phyloP scores from a whole-genome alignment of 2,113 vertebrate species.

The Neofelis nebulosa region DNA sequence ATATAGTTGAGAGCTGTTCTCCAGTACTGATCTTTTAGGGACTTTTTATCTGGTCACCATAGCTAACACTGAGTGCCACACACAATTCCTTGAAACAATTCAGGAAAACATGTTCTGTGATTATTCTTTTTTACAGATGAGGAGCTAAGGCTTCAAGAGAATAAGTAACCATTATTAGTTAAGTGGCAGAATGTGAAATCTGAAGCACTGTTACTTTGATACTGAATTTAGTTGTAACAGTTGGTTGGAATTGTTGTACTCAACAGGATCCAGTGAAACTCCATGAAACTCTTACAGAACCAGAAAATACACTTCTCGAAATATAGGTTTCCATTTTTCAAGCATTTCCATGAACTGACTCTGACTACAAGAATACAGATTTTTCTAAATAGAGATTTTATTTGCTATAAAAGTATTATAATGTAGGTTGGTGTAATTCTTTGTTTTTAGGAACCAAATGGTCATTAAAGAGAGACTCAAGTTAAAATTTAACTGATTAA shows the following conservation, averaged over 20 bases:
- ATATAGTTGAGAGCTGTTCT: conserved; percentile 27
- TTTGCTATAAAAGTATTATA: neutral
- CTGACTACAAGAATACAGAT: neutral
- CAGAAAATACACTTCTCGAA: conserved; percentile 21
- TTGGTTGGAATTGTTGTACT: conserved; percentile 18
- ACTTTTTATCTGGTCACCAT: conserved; percentile 29
- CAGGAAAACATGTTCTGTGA: neutral
- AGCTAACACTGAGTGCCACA: neutral
- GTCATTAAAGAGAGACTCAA: neutral
- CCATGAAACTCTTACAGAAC: neutral
- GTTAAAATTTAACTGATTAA: conserved; percentile 16
- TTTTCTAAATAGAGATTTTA: conserved; percentile 35
- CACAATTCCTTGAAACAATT: neutral
- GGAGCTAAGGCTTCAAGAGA: neutral
- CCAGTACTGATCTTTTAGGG: neutral
- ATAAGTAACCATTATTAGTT: neutral
- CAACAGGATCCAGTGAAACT: neutral
- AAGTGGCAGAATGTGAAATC: conserved; percentile 7
- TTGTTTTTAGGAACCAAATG: neutral
- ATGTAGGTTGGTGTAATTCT: neutral
- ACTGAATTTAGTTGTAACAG: neutral
- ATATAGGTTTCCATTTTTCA: conserved; percentile 36
- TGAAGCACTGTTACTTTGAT: neutral
- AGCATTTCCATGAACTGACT: neutral
- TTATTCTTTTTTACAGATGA: conserved; percentile 23